Evolutionary conservation across 2,888 invertebrate species (phyloP), one percentile per base, ranked within the genome.

Genomic region (Cartodere bifasciata): DNA sequence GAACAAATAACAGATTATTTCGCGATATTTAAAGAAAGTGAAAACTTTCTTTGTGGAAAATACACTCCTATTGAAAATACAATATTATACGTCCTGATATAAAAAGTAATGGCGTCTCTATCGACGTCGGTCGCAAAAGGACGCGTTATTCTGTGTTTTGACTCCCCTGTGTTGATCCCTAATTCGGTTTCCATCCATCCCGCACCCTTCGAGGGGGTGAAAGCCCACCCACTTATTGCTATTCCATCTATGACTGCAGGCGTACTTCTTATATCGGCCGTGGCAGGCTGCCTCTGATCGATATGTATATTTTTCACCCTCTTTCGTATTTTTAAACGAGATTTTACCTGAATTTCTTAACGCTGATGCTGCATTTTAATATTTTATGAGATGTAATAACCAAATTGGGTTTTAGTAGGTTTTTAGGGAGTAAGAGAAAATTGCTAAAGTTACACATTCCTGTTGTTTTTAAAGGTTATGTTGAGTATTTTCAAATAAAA

Each of bases 171-270:
- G 48, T 50, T 54, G 55, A 55, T 55, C 55, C 55, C 52, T 56
- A 56, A 55, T 56, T 56, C 54, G 50, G 50, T 50, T 55, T 53
- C 50, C 53, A 49, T 49, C 53, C 52, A 46, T 42, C 36, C 31
- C 11, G 26, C 31, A 38, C 39, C 37, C 33, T 26, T n/a, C n/a
- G 31, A 11, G 32, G 21, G 36, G 28, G 41, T 37, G 38, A 39
- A 40, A 42, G 45, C 43, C 54, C 55, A 55, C 56, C 55, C 55
- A 55, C 55, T 55, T 55, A 56, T 55, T 55, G 54, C 55, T 55
- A 53, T 55, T 55, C 56, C 55, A 55, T 55, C 54, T 55, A 56
- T 54, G 51, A 55, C 52, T 54, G 55, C 51, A 49, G 52, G 48
- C 52, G 49, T 50, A 50, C 50, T 50, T 52, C 52, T 52, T 52